These are phyloP conservation scores for Lycaena phlaeas DNA, from an alignment of 2,888 invertebrate genomes.

Conservation along the genomic window DNA sequence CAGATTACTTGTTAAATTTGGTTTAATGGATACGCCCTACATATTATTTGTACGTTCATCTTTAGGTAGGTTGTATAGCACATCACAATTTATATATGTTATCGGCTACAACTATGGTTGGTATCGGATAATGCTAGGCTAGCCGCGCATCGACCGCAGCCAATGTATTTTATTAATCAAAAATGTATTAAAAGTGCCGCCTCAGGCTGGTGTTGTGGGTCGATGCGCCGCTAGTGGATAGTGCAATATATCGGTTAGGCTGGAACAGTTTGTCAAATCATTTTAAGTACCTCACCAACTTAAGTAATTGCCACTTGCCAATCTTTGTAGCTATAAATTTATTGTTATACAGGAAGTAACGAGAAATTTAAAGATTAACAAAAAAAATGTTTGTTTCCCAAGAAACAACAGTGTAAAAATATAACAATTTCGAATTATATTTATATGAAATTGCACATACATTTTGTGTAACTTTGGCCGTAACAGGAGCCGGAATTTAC, in stretches of 20 bases:
- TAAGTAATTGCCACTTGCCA: constrained; percentile 26
- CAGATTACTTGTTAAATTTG: constrained; percentile 38
- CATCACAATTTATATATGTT: constrained; percentile 50
- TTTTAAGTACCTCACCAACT: constrained; percentile 39
- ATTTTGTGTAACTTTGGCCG: too few relatives aligned
- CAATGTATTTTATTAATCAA: not conserved
- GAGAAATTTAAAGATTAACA: not conserved
- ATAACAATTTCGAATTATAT: too few relatives aligned
- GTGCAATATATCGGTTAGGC: not conserved
- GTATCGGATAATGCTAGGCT: constrained; percentile 20
- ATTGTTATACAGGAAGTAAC: constrained; percentile 1
- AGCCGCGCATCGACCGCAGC: not conserved
- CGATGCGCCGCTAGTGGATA: constrained; percentile 1
- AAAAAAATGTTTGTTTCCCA: too few relatives aligned
- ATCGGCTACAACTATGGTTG: constrained; percentile 38
- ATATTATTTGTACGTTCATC: constrained; percentile 65
- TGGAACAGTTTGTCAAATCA: not conserved
- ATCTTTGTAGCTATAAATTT: constrained; percentile 4
- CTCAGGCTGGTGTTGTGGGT: not conserved
- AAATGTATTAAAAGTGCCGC: not conserved
- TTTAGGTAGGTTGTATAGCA: constrained; percentile 44
- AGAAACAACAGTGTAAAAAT: too few relatives aligned
- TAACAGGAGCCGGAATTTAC: not conserved
- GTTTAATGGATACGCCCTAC: constrained; percentile 50
- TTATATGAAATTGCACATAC: too few relatives aligned